Evolutionary conservation across 2,888 invertebrate genomes (phyloP).

Genomic region (Acanthopleura granulata): DNA sequence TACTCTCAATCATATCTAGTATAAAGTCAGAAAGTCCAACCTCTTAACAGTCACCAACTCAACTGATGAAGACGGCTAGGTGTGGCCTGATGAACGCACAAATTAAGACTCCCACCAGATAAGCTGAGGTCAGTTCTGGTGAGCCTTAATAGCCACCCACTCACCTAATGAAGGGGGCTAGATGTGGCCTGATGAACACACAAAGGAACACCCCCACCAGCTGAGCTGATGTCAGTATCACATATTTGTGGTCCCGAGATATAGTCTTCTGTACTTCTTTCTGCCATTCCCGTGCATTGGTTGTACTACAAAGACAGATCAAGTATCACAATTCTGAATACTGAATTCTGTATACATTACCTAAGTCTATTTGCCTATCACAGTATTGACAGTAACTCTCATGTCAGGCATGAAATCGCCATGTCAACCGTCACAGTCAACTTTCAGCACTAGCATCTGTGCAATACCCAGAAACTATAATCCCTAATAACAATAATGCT

Average conservation of each 20-base stretch:
- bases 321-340: not conserved
- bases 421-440: no score
- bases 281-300: constrained; percentile 95
- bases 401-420: no score
- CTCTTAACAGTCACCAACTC: no score
- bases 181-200: constrained; percentile 90
- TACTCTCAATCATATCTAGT: no score
- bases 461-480: no score
- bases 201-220: constrained; percentile 98
- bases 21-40: no score
- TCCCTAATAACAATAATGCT: no score
- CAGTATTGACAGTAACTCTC: no score
- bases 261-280: constrained; percentile 93
- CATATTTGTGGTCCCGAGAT: constrained; percentile 88
- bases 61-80: constrained; percentile 76
- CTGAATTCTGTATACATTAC: no score
- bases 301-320: constrained; percentile 75
- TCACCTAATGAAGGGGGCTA: constrained; percentile 77
- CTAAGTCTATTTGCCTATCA: no score
- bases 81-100: constrained; percentile 94
- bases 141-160: no score
- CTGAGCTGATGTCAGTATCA: constrained; percentile 92
- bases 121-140: constrained; percentile 87
- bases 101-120: constrained; percentile 96
- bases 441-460: no score